Base-by-base conservation (phyloP, 2,797 vertebrate species). In the Gymnopithys bicolor region DNA sequence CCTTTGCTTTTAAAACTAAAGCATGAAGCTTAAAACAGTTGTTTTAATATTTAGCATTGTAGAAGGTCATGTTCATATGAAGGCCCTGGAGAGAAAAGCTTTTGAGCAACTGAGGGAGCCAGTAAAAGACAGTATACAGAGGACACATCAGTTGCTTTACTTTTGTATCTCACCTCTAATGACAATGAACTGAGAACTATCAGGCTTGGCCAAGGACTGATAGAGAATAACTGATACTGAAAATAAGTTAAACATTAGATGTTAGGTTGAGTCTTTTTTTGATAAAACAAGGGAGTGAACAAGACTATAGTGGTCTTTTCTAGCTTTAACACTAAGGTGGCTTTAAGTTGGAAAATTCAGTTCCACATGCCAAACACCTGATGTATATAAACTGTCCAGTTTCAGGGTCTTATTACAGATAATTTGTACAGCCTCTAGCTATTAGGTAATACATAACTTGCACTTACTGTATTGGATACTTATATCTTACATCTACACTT, bases 1-100 rank as follows among this genome's bases (percentile, higher is more conserved):
- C 71, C 51, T 83, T 45, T 19, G 76, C 84, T 93, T 95, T 91
- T 66, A 59, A 83, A 95, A n/a, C 51, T 76, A 58, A 87, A 93
- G 32, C 41, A 35, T 21, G 35, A 64, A 84, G 59, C 56, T 92
- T 89, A 41, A 94, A 95, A 51, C 56, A 87, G 56, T 90, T 86
- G 83, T 66, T 94, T 95, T 92, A 91, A 81, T 94, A 94, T 89
- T 94, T 84, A 74, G 63, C 56, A 33, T 16, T 68, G 66, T 12
- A 48, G 48, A 93, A 96, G 64, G 52, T 93, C 83, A 39, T 70
- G 67, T 67, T 82, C 63, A 23, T 43, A 82, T 0, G 8, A 91
- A 45, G 39, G 32, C 87, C n/a, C 32, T 19, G 18, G 52, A 96
- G 69, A 88, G 13, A 81, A 87, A 68, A 85, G 76, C 51, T 89